These are phyloP conservation scores for Ictidomys tridecemlineatus DNA, from an alignment of 2,113 vertebrate species.

Conservation along the genomic window DNA sequence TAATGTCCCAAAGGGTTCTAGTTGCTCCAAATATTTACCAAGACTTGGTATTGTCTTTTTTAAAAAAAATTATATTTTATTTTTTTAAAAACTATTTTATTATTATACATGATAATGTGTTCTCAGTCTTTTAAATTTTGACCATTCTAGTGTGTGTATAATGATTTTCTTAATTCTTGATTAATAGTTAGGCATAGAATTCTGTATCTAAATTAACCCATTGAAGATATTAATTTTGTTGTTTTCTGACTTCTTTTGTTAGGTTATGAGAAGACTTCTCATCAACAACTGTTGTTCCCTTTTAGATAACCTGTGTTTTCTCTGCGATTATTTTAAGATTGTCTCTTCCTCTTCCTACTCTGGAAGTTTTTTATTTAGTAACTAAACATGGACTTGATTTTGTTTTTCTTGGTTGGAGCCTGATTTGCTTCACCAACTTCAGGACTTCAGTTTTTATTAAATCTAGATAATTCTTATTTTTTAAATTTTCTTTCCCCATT, in stretches of 20 bases:
- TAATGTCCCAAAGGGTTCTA: neutral
- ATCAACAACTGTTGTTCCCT: neutral
- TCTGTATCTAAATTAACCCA: neutral
- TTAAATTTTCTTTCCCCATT: neutral
- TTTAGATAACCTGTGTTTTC: conserved; percentile 4
- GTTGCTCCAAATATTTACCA: neutral
- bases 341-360: neutral
- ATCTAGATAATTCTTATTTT: neutral
- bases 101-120: no score
- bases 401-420: neutral
- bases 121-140: neutral
- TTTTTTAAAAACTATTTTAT: no score
- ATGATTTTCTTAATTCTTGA: neutral
- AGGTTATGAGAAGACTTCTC: neutral
- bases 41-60: no score
- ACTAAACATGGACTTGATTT: neutral
- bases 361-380: neutral
- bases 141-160: neutral
- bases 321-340: conserved; percentile 20
- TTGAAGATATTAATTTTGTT: conserved; percentile 1
- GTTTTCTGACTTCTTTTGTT: neutral
- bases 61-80: no score
- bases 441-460: neutral
- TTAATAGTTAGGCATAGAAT: neutral
- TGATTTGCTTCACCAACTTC: neutral